Evolutionary conservation across 2,888 invertebrate genomes (phyloP).

Genomic region (Beris chalybata): DNA sequence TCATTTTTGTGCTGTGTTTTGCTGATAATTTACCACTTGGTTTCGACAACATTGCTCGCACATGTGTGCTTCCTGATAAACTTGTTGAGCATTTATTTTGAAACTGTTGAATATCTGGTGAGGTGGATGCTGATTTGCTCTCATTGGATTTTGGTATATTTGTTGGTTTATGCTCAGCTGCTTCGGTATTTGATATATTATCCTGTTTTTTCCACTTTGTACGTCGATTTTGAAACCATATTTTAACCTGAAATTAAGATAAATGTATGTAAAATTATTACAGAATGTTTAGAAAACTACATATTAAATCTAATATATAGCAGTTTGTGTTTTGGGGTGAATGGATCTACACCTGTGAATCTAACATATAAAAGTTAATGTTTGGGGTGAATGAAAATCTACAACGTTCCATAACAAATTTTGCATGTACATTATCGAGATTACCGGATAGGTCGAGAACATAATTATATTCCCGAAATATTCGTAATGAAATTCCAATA

Average conservation of each 20-base stretch:
- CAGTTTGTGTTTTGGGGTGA: too few species aligned
- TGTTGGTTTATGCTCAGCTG: constrained; percentile 71
- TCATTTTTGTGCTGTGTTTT: constrained; percentile 53
- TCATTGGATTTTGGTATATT: constrained; percentile 15
- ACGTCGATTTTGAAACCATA: constrained; percentile 57
- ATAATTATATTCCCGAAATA: too few species aligned
- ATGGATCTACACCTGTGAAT: too few species aligned
- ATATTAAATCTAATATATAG: too few species aligned
- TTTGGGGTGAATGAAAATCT: too few species aligned
- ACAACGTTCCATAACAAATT: too few species aligned
- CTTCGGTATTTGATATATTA: constrained; percentile 86
- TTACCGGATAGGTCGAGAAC: too few species aligned
- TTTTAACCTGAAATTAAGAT: constrained; percentile 49
- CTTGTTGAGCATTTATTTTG: constrained; percentile 34
- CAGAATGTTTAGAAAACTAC: too few species aligned
- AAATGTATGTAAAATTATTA: too few species aligned
- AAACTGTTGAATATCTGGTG: constrained; percentile 7
- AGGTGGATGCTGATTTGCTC: neutral
- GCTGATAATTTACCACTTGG: constrained; percentile 49
- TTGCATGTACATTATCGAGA: too few species aligned
- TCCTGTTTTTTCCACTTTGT: constrained; percentile 84
- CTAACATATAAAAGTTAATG: too few species aligned
- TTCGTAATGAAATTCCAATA: too few species aligned
- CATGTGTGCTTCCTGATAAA: constrained; percentile 38
- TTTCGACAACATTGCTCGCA: constrained; percentile 45